Percentiles rank a stretch among this genome's conserved stretches.
Conservation (phyloP, 2,797 vertebrate genomes). For the Nothura maculosa region DNA sequence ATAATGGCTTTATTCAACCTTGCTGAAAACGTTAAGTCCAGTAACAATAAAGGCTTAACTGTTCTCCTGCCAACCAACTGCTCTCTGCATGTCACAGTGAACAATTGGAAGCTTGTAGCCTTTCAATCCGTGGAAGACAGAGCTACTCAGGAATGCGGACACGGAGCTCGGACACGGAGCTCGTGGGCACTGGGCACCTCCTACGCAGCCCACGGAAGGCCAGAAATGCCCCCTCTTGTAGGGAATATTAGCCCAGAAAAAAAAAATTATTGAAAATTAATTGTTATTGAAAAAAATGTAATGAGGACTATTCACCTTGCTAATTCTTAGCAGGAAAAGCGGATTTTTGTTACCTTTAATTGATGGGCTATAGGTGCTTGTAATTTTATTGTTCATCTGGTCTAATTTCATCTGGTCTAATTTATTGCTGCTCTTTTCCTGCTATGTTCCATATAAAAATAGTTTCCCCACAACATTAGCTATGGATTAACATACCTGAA, state of each 20-base stretch:
- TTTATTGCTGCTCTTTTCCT: background rate
- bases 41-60: conserved; percentile 65
- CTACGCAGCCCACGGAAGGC: accelerated
- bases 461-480: background rate
- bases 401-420: background rate
- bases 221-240: background rate
- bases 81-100: background rate
- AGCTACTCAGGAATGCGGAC: background rate
- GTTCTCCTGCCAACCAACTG: conserved; percentile 28
- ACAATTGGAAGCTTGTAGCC: conserved; percentile 57
- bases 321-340: background rate
- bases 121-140: background rate
- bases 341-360: background rate
- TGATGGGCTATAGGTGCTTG: background rate
- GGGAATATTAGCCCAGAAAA: background rate
- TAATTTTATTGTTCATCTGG: background rate
- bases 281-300: too few species aligned
- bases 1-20: conserved; percentile 63
- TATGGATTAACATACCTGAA: background rate
- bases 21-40: conserved; percentile 56
- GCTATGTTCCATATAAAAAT: background rate
- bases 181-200: too few species aligned
- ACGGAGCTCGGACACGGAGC: background rate
- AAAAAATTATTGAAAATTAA: too few species aligned
- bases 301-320: background rate